Base-by-base conservation (phyloP, 2,797 vertebrate species). In the Gambusia yucatana region DNA sequence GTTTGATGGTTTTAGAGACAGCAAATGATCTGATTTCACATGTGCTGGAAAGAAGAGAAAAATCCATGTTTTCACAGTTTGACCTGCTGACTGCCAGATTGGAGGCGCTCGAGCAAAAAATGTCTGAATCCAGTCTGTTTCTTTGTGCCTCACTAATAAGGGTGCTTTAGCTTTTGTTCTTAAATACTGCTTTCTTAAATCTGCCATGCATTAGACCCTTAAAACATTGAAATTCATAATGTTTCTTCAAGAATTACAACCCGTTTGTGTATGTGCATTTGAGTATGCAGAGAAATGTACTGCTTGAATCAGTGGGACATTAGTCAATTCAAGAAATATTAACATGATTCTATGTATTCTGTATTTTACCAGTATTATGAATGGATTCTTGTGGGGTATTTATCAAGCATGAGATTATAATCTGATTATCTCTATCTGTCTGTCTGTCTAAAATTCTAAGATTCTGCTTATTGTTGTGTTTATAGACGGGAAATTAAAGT, bases 151-250 rank as follows among this genome's bases (percentile, higher is more conserved):
- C 30, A 36, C 6, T 63, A 36, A 20, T 39, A 36, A 65, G 33
- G 9, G 17, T 30, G n/a, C 20, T 71, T 44, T 33, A 25, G 8
- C 43, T 57, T 78, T 20, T 57, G 3, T 8, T 52, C 39, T 6
- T n/a, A 17, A 73, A 59, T 16, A 65, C 39, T 41, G 0, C 0
- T 16, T 70, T 50, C 48, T 84, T 70, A 0, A 74, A 75, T 85
- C 90, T 90, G 89, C 87, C 80, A 6, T 3, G 3, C 2, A 33
- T 33, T 10, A 2, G 1, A 1, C 1, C 3, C 4, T 6, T 17
- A 17, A 17, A 57, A 2, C 25, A 39, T 5, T 25, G 44, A 2
- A 72, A 63, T n/a, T 4, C 1, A 20, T 3, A 30, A 4, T 28
- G 73, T 88, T 81, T 6, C 72, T 25, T 69, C 59, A 1, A 67